Evolutionary conservation across 2,888 invertebrate species (phyloP).

Genomic region (Platerodrilus igneus): DNA sequence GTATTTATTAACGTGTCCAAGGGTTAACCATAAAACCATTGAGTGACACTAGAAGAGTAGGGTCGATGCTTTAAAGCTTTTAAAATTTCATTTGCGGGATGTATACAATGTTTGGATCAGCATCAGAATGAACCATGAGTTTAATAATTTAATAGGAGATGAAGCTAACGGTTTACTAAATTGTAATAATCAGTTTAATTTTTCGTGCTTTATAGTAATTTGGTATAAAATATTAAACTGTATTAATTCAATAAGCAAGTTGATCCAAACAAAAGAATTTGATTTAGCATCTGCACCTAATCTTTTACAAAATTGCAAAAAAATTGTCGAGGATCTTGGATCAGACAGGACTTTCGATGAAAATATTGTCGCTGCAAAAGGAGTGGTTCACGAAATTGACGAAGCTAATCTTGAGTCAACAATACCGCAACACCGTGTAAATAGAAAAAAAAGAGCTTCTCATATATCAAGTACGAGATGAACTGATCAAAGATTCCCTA

Average conservation of each 20-base stretch:
- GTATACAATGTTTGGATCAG: slow-evolving; percentile 9
- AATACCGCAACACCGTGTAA: slow-evolving; percentile 20
- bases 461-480: slow-evolving; percentile 23
- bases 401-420: slow-evolving; percentile 23
- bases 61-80: slow-evolving; percentile 5
- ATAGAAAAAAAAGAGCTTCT: slow-evolving; percentile 22
- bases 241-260: slow-evolving; percentile 27
- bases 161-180: slow-evolving; percentile 21
- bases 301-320: slow-evolving; percentile 27
- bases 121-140: slow-evolving; percentile 13
- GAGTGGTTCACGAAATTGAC: slow-evolving; percentile 27
- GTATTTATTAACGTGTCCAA: slow-evolving; percentile 21
- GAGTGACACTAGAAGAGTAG: slow-evolving; percentile 13
- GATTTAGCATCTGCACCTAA: slow-evolving; percentile 25
- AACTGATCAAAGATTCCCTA: slow-evolving; percentile 24
- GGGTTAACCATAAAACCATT: slow-evolving; percentile 22
- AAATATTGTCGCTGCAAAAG: slow-evolving; percentile 27
- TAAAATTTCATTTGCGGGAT: slow-evolving; percentile 11
- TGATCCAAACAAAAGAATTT: slow-evolving; percentile 27
- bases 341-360: slow-evolving; percentile 27
- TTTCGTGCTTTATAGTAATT: slow-evolving; percentile 21
- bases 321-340: slow-evolving; percentile 27
- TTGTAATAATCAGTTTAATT: slow-evolving; percentile 18
- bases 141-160: slow-evolving; percentile 17
- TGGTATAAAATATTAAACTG: slow-evolving; percentile 24